Evolutionary conservation across 2,888 invertebrate genomes (phyloP).

Genomic region (Drosophila nigricruria): DNA sequence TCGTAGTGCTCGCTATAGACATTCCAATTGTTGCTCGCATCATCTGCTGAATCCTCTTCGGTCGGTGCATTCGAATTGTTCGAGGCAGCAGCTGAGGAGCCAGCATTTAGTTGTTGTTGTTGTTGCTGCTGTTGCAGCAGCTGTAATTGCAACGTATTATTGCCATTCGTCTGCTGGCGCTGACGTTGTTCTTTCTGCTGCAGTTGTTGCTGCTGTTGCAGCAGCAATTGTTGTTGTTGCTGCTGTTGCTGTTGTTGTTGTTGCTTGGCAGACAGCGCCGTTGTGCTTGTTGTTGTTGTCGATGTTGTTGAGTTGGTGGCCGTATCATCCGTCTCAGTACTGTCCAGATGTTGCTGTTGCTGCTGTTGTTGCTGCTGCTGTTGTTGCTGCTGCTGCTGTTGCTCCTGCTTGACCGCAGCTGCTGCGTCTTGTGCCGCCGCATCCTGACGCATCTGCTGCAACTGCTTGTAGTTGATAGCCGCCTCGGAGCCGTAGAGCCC

Average conservation of each 20-base stretch:
- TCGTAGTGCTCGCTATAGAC: constrained; percentile 80
- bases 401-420: constrained; percentile 17
- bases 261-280: constrained; percentile 55
- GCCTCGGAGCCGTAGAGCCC: constrained; percentile 87
- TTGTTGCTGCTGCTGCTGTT: constrained; percentile 1
- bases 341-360: constrained; percentile 51
- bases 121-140: constrained; percentile 50
- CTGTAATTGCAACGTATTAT: constrained; percentile 56
- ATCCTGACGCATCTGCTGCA: constrained; percentile 76
- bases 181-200: constrained; percentile 47
- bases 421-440: constrained; percentile 8
- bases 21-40: constrained; percentile 77
- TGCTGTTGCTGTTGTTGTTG: constrained; percentile 62
- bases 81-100: constrained; percentile 50
- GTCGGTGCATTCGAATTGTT: constrained; percentile 74
- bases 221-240: constrained; percentile 31
- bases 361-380: constrained; percentile 11
- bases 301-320: constrained; percentile 77
- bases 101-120: constrained; percentile 49
- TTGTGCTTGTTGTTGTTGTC: constrained; percentile 72
- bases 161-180: constrained; percentile 63
- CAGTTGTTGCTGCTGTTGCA: constrained; percentile 52
- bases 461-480: constrained; percentile 83
- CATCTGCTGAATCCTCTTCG: constrained; percentile 82
- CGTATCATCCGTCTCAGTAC: constrained; percentile 75